Evolutionary conservation across 2,797 vertebrate species (phyloP), one percentile per base, ranked within the genome.

Genomic region (Falco novaeseelandiae): DNA sequence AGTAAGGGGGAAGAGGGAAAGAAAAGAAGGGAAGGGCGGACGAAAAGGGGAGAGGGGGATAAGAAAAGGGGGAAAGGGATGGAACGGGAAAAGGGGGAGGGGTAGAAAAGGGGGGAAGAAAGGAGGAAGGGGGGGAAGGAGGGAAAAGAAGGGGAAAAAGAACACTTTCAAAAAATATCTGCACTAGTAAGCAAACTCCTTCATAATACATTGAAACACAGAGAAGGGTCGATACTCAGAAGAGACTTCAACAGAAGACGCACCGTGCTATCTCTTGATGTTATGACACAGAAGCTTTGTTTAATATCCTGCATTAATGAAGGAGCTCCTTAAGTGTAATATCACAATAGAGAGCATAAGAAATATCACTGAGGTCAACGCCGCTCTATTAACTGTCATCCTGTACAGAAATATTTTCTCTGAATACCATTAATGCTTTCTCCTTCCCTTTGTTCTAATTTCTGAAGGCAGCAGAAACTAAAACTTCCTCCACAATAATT

Each of bases 251-350:
- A 80, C 21, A 96, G 88, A 93, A 97, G 93, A 93, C 6, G 14
- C 29, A 74, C 82, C 83, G 38, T 70, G 70, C 94, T 95, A 92
- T 62, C 95, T 93, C 90, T 94, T 95, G 81, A 77, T 93, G 69
- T 95, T 91, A 42, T 66, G 97, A 96, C 73, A 93, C 63, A 83
- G 84, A 86, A 93, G 95, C 91, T 95, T 97, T 96, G 92, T 97
- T 97, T 96, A 98, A 97, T 83, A 96, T 92, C 92, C 94, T 95
- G 90, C 87, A 97, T 97, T 98, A 98, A 98, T 96, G 94, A 97
- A 97, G 83, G 85, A 96, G 63, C 91, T 97, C 81, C 97, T 97
- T 97, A 97, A 96, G 96, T 92, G 88, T 97, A 96, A 93, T 93
- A 97, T 93, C 97, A 97, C 76, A 87, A 96, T 23, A 93, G 70